Conservation (phyloP, 2,888 invertebrate species). For the Pheosia tremula region DNA sequence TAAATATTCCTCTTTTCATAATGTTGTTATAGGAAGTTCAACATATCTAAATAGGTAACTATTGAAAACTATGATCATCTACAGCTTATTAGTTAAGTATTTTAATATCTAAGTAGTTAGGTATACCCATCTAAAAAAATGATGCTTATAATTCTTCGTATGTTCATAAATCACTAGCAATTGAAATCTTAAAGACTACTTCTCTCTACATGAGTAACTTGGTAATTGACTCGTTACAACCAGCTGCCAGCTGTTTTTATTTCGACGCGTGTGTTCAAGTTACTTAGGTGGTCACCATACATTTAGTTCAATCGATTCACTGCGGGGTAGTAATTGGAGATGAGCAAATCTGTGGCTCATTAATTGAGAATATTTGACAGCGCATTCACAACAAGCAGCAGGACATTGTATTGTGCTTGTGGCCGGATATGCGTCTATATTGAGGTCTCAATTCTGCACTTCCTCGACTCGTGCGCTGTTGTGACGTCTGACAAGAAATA, state of each 20-base stretch:
- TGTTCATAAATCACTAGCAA: no score
- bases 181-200: background rate
- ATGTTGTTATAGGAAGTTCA: no score
- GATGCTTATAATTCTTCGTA: no score
- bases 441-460: slow-evolving; percentile 73
- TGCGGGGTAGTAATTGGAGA: slow-evolving; percentile 53
- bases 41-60: no score
- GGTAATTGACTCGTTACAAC: slow-evolving; percentile 26
- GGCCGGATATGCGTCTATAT: slow-evolving; percentile 67
- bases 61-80: no score
- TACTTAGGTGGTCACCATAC: slow-evolving; percentile 44
- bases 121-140: no score
- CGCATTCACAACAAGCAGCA: slow-evolving; percentile 79
- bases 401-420: slow-evolving; percentile 59
- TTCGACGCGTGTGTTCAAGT: slow-evolving; percentile 40
- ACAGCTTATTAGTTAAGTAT: no score
- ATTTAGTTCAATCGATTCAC: slow-evolving; percentile 41
- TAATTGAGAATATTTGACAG: slow-evolving; percentile 70
- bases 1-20: no score
- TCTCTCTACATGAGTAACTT: background rate
- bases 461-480: slow-evolving; percentile 50
- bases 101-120: no score
- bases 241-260: slow-evolving; percentile 51
- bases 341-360: slow-evolving; percentile 56
- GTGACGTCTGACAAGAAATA: slow-evolving; percentile 13